Percentiles rank a stretch among this genome's conserved stretches.
phyloP scores from a whole-genome alignment of 1,140 invertebrate species.

The Procambarus virginalis region DNA sequence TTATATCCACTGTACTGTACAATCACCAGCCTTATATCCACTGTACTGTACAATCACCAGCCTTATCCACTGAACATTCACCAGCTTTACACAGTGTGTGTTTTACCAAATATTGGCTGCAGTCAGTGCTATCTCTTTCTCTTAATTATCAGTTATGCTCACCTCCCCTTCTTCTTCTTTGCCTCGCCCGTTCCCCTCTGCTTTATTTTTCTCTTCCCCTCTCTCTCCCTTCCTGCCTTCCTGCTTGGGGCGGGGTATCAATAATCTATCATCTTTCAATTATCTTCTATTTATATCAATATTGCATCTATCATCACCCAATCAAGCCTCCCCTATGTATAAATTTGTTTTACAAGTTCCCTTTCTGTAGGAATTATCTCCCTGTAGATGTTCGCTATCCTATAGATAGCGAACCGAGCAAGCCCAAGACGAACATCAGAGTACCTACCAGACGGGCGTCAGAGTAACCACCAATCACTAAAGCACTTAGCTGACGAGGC shows the following conservation, averaged over 20 bases:
- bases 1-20: too few species aligned
- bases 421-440: too few species aligned
- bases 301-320: constrained; percentile 55
- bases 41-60: too few species aligned
- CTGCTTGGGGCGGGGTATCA: constrained; percentile 40
- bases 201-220: constrained; percentile 21
- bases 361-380: neutral
- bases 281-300: constrained; percentile 60
- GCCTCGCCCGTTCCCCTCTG: neutral
- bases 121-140: neutral
- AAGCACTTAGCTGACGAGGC: too few species aligned
- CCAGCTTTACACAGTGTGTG: too few species aligned
- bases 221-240: constrained; percentile 54
- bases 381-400: too few species aligned
- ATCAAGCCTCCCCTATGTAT: constrained; percentile 26
- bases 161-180: constrained; percentile 8
- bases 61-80: too few species aligned
- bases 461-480: too few species aligned
- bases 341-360: constrained; percentile 45
- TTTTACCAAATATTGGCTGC: too few species aligned
- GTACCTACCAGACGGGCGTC: too few species aligned
- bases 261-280: constrained; percentile 59
- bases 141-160: neutral
- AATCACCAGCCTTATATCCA: too few species aligned
- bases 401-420: too few species aligned